Evolutionary conservation across 2,113 vertebrate species (phyloP).

Genomic region (Cacatua alba): DNA sequence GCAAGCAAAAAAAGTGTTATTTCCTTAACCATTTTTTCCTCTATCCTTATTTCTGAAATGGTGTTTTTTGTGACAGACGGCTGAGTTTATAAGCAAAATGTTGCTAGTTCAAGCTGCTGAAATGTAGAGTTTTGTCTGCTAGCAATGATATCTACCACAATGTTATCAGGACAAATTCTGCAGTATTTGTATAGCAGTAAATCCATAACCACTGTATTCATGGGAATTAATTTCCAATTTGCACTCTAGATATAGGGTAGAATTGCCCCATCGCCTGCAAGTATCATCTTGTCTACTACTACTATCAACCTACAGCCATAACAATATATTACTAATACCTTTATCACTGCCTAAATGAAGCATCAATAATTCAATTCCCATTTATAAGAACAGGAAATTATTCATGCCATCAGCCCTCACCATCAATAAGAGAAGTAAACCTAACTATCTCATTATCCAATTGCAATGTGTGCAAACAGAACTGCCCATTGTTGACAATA

Average conservation of each 20-base stretch:
- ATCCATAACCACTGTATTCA: background rate
- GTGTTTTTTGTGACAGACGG: fast-evolving
- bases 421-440: conserved; percentile 77
- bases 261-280: background rate
- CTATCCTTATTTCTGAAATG: background rate
- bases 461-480: conserved; percentile 80
- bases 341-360: conserved; percentile 76
- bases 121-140: background rate
- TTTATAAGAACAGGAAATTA: conserved; percentile 81
- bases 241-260: background rate
- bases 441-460: conserved; percentile 77
- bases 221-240: background rate
- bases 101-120: background rate
- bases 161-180: background rate
- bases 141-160: background rate
- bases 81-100: background rate
- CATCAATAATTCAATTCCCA: conserved; percentile 83
- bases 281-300: background rate
- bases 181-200: background rate
- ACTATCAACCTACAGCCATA: background rate
- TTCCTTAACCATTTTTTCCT: background rate
- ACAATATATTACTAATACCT: conserved; percentile 63
- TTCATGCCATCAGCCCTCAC: conserved; percentile 76
- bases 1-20: background rate
- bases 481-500: conserved; percentile 81